phyloP scores from a whole-genome alignment of 2,797 vertebrate species.

The Bovichtus diacanthus region DNA sequence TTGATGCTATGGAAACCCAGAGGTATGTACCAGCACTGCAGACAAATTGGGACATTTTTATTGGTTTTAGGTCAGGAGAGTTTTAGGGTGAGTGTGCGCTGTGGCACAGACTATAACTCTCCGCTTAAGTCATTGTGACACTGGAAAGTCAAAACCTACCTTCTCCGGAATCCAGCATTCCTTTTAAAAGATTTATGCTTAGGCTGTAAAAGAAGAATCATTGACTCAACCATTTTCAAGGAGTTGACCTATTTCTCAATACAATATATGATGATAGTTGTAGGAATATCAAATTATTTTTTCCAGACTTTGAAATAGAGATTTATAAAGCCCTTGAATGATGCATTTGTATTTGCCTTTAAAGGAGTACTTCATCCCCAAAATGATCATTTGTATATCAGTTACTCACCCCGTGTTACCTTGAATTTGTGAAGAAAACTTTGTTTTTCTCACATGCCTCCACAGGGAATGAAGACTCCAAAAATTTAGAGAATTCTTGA shows the following conservation, averaged over 20 bases:
- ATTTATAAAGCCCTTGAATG: not conserved
- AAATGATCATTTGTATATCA: no score
- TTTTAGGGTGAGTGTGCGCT: constrained; percentile 62
- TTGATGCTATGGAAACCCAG: constrained; percentile 64
- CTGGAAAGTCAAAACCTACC: constrained; percentile 61
- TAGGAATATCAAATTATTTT: constrained; percentile 1
- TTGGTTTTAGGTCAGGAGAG: constrained; percentile 69
- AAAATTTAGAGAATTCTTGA: no score
- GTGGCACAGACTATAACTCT: constrained; percentile 58
- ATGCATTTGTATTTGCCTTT: not conserved
- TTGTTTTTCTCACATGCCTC: no score
- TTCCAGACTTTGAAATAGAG: not conserved
- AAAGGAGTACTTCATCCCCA: no score
- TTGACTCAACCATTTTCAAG: constrained; percentile 26
- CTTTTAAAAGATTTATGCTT: constrained; percentile 50
- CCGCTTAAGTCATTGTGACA: constrained; percentile 46
- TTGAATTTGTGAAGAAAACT: no score
- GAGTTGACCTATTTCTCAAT: constrained; percentile 33
- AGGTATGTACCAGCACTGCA: constrained; percentile 74
- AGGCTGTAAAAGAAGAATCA: constrained; percentile 25
- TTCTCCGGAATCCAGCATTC: constrained; percentile 54
- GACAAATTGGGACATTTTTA: constrained; percentile 57
- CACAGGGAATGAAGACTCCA: no score
- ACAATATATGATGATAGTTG: not conserved
- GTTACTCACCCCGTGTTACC: no score